Evolutionary conservation across 2,113 vertebrate genomes (phyloP).

Genomic region (Oryzias curvinotus): DNA sequence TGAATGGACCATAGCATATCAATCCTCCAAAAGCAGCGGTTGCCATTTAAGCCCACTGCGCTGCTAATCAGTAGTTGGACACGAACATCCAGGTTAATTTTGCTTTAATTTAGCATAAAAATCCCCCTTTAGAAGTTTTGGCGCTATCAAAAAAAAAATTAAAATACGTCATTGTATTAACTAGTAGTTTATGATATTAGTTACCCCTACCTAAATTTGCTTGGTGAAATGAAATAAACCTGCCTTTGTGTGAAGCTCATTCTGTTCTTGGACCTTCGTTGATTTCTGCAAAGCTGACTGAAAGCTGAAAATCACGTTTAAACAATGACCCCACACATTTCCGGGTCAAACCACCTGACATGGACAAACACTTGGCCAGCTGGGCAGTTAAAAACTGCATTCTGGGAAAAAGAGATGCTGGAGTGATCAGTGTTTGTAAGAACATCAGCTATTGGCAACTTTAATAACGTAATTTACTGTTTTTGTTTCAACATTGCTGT

Average conservation of each 20-base stretch:
- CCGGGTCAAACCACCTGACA: conserved; percentile 17
- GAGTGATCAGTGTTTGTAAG: neutral
- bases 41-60: conserved; percentile 12
- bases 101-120: conserved; percentile 8
- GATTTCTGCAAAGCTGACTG: conserved; percentile 54
- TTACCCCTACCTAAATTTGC: conserved; percentile 9
- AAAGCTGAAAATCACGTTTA: conserved; percentile 45
- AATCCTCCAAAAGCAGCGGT: conserved; percentile 44
- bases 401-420: conserved; percentile 34
- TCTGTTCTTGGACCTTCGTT: conserved; percentile 36
- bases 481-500: no score
- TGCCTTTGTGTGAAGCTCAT: conserved; percentile 2
- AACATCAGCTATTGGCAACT: no score
- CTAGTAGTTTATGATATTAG: conserved; percentile 8
- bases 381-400: conserved; percentile 42
- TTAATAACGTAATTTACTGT: no score
- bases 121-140: conserved; percentile 32
- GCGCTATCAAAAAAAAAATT: conserved; percentile 9
- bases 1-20: conserved; percentile 57
- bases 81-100: conserved; percentile 23
- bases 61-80: conserved; percentile 5
- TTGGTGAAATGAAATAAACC: conserved; percentile 1
- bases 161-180: conserved; percentile 6
- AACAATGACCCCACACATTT: conserved; percentile 45
- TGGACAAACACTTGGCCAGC: conserved; percentile 10